A percentile compares a stretch with the other conserved stretches of the same genome.
These are phyloP conservation scores for Danionella dracula DNA, from an alignment of 2,797 vertebrate genomes.

Conservation along the genomic window DNA sequence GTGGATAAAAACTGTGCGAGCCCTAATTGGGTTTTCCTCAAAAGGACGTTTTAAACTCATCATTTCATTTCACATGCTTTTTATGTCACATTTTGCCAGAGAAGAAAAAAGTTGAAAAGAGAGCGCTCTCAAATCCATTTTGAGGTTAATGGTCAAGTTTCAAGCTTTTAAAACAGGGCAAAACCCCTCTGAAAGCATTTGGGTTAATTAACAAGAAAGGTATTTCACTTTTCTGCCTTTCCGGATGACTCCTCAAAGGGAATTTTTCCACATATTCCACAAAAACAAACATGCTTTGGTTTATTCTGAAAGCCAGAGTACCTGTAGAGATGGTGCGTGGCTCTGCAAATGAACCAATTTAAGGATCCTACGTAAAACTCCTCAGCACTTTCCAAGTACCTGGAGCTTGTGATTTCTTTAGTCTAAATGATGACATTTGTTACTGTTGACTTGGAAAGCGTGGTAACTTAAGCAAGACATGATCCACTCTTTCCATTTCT, in stretches of 20 bases:
- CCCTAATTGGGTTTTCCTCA: constrained; percentile 78
- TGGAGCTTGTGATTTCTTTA: too few relatives aligned
- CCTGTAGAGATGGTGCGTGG: constrained; percentile 1
- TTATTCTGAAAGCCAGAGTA: not conserved
- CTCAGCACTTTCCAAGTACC: too few relatives aligned
- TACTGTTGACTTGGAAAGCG: too few relatives aligned
- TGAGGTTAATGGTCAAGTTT: constrained; percentile 81
- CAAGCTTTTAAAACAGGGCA: constrained; percentile 71
- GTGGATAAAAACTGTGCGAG: constrained; percentile 48
- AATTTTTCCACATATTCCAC: constrained; percentile 25
- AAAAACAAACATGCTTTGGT: constrained; percentile 41
- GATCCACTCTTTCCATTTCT: too few relatives aligned
- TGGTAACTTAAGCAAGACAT: too few relatives aligned
- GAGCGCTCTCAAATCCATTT: constrained; percentile 71
- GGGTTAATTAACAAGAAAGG: constrained; percentile 73
- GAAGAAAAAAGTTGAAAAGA: constrained; percentile 55
- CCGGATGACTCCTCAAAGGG: constrained; percentile 39
- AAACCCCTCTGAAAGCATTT: constrained; percentile 73
- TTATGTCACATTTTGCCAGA: constrained; percentile 68
- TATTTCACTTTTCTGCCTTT: constrained; percentile 48
- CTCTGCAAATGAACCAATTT: not conserved
- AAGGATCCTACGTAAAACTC: not conserved
- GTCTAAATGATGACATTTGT: too few relatives aligned
- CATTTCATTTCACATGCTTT: constrained; percentile 78
- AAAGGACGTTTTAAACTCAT: constrained; percentile 80